These are phyloP conservation scores for Lordiphosa stackelbergi DNA, from an alignment of 1,140 invertebrate genomes.

Conservation along the genomic window DNA sequence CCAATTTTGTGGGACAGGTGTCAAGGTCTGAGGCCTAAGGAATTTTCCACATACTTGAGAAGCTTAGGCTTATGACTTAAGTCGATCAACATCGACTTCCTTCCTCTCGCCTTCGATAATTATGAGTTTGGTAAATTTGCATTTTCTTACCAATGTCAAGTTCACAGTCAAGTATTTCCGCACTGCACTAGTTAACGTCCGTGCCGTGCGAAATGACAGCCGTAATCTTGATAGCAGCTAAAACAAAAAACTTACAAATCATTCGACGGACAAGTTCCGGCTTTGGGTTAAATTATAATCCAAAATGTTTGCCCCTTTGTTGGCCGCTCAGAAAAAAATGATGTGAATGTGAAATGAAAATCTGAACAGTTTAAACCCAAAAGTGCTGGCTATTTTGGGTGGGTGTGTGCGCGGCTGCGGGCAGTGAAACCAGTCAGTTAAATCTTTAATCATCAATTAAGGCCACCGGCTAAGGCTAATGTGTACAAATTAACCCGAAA, in stretches of 20 bases:
- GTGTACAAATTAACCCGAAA: conserved; percentile 19
- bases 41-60: background rate
- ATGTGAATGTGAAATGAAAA: conserved; percentile 45
- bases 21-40: background rate
- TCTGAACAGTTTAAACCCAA: conserved; percentile 28
- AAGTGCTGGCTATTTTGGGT: conserved; percentile 37
- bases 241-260: conserved; percentile 63
- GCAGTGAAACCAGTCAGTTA: conserved; percentile 24
- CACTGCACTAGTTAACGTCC: conserved; percentile 30
- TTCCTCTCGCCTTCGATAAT: conserved; percentile 32
- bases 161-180: conserved; percentile 54
- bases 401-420: conserved; percentile 28
- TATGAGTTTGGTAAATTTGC: conserved; percentile 24
- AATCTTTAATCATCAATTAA: conserved; percentile 48
- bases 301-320: conserved; percentile 54
- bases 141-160: conserved; percentile 61
- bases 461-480: conserved; percentile 20
- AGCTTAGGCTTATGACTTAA: background rate
- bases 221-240: conserved; percentile 12
- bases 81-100: conserved; percentile 27
- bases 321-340: conserved; percentile 44
- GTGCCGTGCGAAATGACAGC: conserved; percentile 20
- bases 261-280: conserved; percentile 65
- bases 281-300: conserved; percentile 42
- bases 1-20: conserved; percentile 7